A percentile compares a stretch with the other conserved stretches of the same genome.
Conservation (phyloP, 2,797 vertebrate genomes). For the Mallotus villosus region DNA sequence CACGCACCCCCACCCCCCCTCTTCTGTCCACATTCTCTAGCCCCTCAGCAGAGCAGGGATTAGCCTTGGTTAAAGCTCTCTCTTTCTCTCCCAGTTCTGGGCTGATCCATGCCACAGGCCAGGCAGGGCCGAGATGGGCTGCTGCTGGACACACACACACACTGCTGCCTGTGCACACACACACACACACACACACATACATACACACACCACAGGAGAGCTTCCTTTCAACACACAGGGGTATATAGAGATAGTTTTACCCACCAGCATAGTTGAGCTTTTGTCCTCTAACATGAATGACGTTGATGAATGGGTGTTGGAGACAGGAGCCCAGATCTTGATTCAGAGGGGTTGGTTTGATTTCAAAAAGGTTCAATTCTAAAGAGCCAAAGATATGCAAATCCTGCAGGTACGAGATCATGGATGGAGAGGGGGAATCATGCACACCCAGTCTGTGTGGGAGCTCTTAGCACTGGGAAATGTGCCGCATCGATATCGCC, state of each 20-base stretch:
- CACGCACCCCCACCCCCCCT: not conserved
- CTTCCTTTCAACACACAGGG: too few species aligned
- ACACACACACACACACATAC: slow-evolving; percentile 8
- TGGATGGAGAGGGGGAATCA: slow-evolving; percentile 25
- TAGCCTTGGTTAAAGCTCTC: slow-evolving; percentile 53
- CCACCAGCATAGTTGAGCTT: too few species aligned
- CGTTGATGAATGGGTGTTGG: not conserved
- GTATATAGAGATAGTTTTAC: too few species aligned
- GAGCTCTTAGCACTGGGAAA: slow-evolving; percentile 33
- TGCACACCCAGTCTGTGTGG: slow-evolving; percentile 31
- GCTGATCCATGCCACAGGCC: slow-evolving; percentile 47
- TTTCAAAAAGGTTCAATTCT: slow-evolving; percentile 8
- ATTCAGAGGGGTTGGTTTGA: too few species aligned
- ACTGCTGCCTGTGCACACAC: not conserved
- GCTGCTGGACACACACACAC: slow-evolving; percentile 68
- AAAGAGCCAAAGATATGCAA: slow-evolving; percentile 28
- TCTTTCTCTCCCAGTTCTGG: slow-evolving; percentile 42
- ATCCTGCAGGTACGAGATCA: slow-evolving; percentile 23
- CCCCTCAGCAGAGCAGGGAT: slow-evolving; percentile 63
- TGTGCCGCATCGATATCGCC: slow-evolving; percentile 45
- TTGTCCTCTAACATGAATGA: too few species aligned
- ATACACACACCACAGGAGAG: not conserved
- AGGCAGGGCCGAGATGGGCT: slow-evolving; percentile 53
- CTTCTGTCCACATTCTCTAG: slow-evolving; percentile 39
- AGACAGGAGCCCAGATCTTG: too few species aligned